Evolutionary conservation across 1,140 invertebrate species (phyloP).

Genomic region (Akabosia matsudoensis): DNA sequence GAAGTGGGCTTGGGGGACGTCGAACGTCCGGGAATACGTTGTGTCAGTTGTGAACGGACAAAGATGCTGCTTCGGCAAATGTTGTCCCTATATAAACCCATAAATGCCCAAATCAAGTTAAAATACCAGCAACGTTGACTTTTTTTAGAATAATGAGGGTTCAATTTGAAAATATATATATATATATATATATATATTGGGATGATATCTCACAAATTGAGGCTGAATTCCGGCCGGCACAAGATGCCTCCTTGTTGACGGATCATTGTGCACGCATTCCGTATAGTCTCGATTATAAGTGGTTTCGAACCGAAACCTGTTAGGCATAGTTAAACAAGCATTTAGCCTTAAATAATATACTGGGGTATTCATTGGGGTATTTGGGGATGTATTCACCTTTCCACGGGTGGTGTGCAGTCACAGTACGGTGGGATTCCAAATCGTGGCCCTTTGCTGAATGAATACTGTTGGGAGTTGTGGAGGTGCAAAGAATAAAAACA

Average conservation of each 20-base stretch:
- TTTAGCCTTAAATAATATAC: not conserved
- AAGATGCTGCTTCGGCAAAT: slow-evolving; percentile 35
- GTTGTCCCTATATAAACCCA: not conserved
- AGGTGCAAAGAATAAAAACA: not conserved
- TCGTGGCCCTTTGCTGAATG: slow-evolving; percentile 43
- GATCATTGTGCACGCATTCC: slow-evolving; percentile 21
- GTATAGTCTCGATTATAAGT: slow-evolving; percentile 41
- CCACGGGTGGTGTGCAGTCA: slow-evolving; percentile 45
- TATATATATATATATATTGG: no score
- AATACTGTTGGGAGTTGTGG: no score
- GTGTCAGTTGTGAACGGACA: slow-evolving; percentile 45
- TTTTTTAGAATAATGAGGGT: not conserved
- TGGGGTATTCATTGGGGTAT: not conserved
- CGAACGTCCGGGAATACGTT: slow-evolving; percentile 42
- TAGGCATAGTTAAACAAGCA: not conserved
- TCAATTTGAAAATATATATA: no score
- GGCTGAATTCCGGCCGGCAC: slow-evolving; percentile 29
- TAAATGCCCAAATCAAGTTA: no score
- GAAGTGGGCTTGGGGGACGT: slow-evolving; percentile 37
- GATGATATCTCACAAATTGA: slow-evolving; percentile 11
- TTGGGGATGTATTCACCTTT: slow-evolving; percentile 32
- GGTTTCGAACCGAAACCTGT: slow-evolving; percentile 38
- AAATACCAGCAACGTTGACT: no score
- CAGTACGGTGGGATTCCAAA: slow-evolving; percentile 42
- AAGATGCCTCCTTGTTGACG: not conserved